These are phyloP conservation scores for Protula sp. DNA, from an alignment of 2,888 invertebrate genomes.

Conservation along the genomic window DNA sequence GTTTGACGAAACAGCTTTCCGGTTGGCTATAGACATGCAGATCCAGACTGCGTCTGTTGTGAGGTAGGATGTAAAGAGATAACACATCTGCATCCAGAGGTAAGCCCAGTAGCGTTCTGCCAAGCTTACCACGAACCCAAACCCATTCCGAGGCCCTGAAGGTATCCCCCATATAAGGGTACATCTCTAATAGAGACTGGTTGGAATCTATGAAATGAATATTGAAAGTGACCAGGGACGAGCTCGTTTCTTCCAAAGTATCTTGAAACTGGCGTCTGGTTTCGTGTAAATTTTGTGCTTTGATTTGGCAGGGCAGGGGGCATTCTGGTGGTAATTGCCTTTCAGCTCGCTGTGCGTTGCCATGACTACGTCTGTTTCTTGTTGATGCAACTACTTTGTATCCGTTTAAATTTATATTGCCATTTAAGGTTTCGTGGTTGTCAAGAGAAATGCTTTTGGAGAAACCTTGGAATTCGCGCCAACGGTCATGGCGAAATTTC, in stretches of 20 bases:
- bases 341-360: not conserved
- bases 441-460: no score
- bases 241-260: conserved; percentile 14
- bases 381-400: no score
- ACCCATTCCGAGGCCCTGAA: conserved; percentile 23
- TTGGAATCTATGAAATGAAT: conserved; percentile 17
- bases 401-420: no score
- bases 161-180: conserved; percentile 24
- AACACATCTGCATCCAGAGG: conserved; percentile 27
- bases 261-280: conserved; percentile 13
- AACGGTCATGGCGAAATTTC: no score
- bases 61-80: conserved; percentile 22
- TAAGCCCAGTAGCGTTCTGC: conserved; percentile 23
- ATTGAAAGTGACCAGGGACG: conserved; percentile 20
- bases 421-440: no score
- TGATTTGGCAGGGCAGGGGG: conserved; percentile 54
- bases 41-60: conserved; percentile 10
- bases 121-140: conserved; percentile 20
- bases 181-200: conserved; percentile 21
- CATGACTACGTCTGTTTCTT: not conserved
- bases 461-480: no score
- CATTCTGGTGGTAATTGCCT: conserved; percentile 59
- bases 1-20: conserved; percentile 16
- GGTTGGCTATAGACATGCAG: conserved; percentile 13
- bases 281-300: conserved; percentile 8